phyloP scores from a whole-genome alignment of 64 coral and sea anemone genomes.

The Pocillopora verrucosa region DNA sequence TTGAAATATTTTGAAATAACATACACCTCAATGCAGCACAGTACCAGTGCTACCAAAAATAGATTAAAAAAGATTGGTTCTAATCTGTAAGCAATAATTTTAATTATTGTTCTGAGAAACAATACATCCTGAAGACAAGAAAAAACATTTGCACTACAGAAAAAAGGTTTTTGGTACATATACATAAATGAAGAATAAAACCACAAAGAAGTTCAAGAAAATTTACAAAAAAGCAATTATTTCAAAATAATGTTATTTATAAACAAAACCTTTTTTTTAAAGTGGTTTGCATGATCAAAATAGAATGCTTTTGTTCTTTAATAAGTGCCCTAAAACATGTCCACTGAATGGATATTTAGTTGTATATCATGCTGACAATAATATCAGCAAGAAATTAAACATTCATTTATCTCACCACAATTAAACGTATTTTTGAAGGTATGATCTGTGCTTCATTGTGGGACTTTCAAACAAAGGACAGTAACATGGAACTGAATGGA shows the following conservation, averaged over 20 bases:
- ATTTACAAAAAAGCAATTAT: background rate
- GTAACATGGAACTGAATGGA: too few relatives aligned
- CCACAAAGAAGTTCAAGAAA: background rate
- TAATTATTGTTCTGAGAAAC: background rate
- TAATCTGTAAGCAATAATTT: background rate
- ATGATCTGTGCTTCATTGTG: too few relatives aligned
- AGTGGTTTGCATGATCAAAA: background rate
- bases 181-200: background rate
- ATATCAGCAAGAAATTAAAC: background rate
- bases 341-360: background rate
- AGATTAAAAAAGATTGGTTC: background rate
- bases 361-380: background rate
- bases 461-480: too few relatives aligned
- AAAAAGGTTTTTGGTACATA: background rate
- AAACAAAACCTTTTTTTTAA: background rate
- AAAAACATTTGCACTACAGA: background rate
- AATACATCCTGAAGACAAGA: background rate
- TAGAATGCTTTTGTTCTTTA: background rate
- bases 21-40: background rate
- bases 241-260: background rate
- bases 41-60: background rate
- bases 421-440: too few relatives aligned
- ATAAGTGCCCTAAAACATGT: background rate
- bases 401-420: too few relatives aligned
- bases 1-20: background rate